Conservation (phyloP, 2,888 invertebrate species). For the Melitaea athalia region DNA sequence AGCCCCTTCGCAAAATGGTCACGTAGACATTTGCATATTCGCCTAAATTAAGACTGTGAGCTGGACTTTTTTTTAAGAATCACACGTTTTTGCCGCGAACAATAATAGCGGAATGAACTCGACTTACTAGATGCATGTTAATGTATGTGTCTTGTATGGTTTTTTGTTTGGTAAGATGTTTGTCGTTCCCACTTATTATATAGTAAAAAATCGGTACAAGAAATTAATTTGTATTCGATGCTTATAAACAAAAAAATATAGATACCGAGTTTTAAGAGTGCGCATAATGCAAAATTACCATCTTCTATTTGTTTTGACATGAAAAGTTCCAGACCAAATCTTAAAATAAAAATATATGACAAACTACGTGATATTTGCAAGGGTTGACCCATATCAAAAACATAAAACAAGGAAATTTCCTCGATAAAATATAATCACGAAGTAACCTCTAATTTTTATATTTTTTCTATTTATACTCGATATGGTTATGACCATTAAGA, state of each 20-base stretch:
- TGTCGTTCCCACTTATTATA: conserved; percentile 8
- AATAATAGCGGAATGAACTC: conserved; percentile 62
- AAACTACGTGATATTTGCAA: too few species aligned
- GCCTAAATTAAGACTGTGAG: conserved; percentile 75
- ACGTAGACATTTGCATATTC: conserved; percentile 78
- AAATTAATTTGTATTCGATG: neutral
- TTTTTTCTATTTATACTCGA: too few species aligned
- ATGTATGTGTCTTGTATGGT: conserved; percentile 48
- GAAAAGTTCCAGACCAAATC: too few species aligned
- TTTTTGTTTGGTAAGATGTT: conserved; percentile 7
- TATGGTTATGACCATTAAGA: too few species aligned
- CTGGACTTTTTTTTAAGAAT: conserved; percentile 67
- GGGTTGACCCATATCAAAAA: too few species aligned
- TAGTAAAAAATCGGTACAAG: neutral
- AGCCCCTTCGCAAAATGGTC: conserved; percentile 78
- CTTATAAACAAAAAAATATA: neutral
- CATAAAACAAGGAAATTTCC: too few species aligned
- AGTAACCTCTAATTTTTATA: too few species aligned
- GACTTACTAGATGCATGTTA: conserved; percentile 64
- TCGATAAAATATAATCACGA: too few species aligned
- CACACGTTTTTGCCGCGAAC: conserved; percentile 74
- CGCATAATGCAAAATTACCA: too few species aligned
- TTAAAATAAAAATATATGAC: too few species aligned
- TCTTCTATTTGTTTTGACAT: too few species aligned
- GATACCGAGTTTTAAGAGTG: too few species aligned